phyloP scores from a whole-genome alignment of 2,113 vertebrate genomes.

The Eolophus roseicapilla region DNA sequence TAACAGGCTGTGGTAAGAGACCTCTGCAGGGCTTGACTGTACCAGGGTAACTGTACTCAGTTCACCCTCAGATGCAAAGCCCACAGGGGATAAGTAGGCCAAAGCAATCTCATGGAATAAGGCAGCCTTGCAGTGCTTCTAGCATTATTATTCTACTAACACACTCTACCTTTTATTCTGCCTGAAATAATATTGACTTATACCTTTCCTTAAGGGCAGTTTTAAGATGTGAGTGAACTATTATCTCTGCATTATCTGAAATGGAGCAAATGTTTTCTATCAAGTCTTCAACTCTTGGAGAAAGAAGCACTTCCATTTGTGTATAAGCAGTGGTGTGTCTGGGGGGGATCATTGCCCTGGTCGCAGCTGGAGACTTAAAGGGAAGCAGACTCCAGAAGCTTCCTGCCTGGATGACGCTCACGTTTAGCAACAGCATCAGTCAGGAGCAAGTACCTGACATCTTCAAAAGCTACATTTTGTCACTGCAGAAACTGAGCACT shows the following conservation, averaged over 20 bases:
- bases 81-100: accelerated
- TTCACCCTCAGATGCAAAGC: background rate
- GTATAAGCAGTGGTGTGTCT: background rate
- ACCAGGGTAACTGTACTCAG: background rate
- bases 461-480: background rate
- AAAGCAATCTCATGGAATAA: background rate
- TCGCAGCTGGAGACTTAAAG: background rate
- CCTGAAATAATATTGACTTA: slow-evolving; percentile 21
- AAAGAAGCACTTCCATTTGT: background rate
- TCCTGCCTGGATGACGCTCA: background rate
- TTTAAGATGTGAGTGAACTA: background rate
- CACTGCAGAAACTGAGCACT: background rate
- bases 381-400: background rate
- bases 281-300: background rate
- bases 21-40: background rate
- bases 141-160: background rate
- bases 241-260: background rate
- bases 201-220: background rate
- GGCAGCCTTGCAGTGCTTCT: background rate
- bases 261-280: background rate
- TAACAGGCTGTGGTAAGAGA: background rate
- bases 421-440: background rate
- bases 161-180: background rate
- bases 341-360: background rate
- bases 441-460: background rate